Evolutionary conservation across 30 jellyfish, hydroid and myxozoan genomes (phyloP), one percentile per base, ranked within the genome.

Genomic region (Aurelia aurita): DNA sequence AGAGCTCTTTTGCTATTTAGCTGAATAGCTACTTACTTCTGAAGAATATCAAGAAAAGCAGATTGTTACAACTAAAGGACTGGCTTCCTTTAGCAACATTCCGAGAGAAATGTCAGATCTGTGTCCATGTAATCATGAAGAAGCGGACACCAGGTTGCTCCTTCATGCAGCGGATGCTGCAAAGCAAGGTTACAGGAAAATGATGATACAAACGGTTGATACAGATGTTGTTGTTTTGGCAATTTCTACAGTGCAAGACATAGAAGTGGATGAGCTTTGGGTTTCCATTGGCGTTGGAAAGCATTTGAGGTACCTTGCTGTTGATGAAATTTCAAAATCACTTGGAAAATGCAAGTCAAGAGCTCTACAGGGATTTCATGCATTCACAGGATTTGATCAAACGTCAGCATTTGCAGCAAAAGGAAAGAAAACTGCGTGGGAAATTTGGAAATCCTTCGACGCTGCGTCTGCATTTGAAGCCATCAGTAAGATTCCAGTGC

Each of bases 141-240:
- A 79, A 35, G 90, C 90, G 16, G 90, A 79, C 82, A 79, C 82
- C 27, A 61, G 85, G 60, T 13, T 79, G 71, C 69, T 79, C 54
- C 54, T 79, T 31, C 90, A 79, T 63, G 69, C 75, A 3, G 21
- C n/a, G 18, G 57, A 60, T 45, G 71, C 82, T n/a, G 45, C 82
- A 20, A 28, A n/a, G 68, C 82, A 45, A 59, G 90, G 90, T 73
- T 60, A 59, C 82, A 63, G 22, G 45, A 79, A 63, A 34, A 51
- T 63, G 13, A 21, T 79, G n/a, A 79, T 79, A 29, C 68, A 44
- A 18, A 79, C 90, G 16, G 90, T 79, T 63, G 90, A 79, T 63
- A 59, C 90, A 28, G 90, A 79, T 63, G 82, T 79, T 35, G 46
- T 65, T 43, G 90, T 43, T 31, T 29, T 77, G 45, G 88, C 65